Percentiles rank a stretch among this genome's conserved stretches.
These are phyloP conservation scores for Thripadectes ignobilis DNA, from an alignment of 2,797 vertebrate genomes.

Conservation along the genomic window DNA sequence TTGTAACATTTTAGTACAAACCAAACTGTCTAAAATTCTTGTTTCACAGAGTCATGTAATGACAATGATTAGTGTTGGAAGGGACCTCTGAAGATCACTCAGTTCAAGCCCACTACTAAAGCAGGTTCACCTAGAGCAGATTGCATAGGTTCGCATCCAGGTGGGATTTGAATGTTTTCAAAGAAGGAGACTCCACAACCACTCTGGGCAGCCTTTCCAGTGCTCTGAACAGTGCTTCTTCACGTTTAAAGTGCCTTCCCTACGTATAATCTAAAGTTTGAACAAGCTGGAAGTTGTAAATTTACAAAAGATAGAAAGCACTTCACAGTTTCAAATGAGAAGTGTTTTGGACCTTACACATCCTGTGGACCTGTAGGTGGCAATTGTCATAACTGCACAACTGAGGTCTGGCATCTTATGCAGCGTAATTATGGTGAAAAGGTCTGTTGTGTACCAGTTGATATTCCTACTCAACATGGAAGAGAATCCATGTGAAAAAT, in stretches of 20 bases:
- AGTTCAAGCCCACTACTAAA: neutral
- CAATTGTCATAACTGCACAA: neutral
- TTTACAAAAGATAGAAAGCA: neutral
- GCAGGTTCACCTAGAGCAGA: neutral
- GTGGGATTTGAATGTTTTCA: neutral
- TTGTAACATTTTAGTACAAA: neutral
- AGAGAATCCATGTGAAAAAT: neutral
- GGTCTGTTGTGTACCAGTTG: neutral
- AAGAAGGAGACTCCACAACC: no score
- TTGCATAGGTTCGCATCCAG: rapidly evolving
- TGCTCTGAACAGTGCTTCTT: neutral
- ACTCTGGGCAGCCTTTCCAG: no score
- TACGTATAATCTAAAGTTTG: neutral
- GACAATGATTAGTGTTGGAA: neutral
- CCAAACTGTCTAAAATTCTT: neutral
- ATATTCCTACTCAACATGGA: neutral
- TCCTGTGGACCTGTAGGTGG: neutral
- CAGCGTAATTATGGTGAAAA: neutral
- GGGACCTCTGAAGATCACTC: neutral
- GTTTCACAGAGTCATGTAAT: neutral
- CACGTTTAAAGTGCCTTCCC: neutral
- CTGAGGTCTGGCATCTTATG: neutral
- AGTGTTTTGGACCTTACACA: neutral
- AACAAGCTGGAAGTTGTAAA: neutral
- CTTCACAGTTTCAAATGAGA: neutral